Evolutionary conservation across 2,113 vertebrate species (phyloP), one percentile per base, ranked within the genome.

Genomic region (Cynopterus brachyotis): DNA sequence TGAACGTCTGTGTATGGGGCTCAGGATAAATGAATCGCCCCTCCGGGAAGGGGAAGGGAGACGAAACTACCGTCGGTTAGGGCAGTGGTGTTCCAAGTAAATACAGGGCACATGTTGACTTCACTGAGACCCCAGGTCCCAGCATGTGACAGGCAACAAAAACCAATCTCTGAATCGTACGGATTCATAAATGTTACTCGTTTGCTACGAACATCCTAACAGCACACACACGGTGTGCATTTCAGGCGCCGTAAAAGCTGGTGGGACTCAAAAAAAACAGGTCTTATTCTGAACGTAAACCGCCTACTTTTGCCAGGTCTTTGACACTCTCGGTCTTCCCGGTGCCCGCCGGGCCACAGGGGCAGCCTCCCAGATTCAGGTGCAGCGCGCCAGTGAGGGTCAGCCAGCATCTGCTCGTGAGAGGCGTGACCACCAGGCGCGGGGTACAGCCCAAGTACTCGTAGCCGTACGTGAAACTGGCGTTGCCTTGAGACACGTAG

Each of bases 391-490:
- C 82, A 0, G 97, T 98, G 24, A 98, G 95, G 0, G 98, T 98
- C 1, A 99, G 93, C 98, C 98, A 98, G 97, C 98, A 99, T 9
- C 98, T 88, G 42, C 97, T 97, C 11, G 98, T 99, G 50, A 98
- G 98, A 5, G 98, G 98, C 0, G 98, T 99, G 64, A 98, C 96
- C 22, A 98, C 98, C 95, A 99, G 50, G 5, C 98, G 93, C 0
- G 98, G 82, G 0, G 98, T 91, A n/a, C 98, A 98, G 89, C 98
- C 98, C 96, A 98, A 55, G 96, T 98, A 99, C 87, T 99, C 98
- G 47, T 98, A 98, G 67, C 98, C 98, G 9, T 99, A 98, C 3
- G 91, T 59, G 32, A 98, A 98, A 30, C 81, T 98, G 72, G 98
- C 96, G 11, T 96, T 91, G 81, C 97, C 98, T 92, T 99, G 98